Conservation (phyloP, 2,113 vertebrate species). For the Recurvirostra avosetta region DNA sequence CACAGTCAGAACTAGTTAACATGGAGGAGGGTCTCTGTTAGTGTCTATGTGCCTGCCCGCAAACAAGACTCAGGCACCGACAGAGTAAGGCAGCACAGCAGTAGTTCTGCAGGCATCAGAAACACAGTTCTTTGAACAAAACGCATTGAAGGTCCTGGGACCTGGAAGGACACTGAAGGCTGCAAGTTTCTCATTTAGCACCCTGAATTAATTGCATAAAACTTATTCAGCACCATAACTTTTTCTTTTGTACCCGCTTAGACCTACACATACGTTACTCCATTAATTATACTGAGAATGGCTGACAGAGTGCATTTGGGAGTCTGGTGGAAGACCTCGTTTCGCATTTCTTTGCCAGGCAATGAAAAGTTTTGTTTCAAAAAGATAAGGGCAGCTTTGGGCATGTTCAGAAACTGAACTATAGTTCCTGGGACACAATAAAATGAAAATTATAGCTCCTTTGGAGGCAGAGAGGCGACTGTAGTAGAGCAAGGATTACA, state of each 20-base stretch:
- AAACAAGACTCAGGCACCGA: neutral
- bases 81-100: neutral
- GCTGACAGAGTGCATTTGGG: neutral
- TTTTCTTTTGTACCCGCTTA: neutral
- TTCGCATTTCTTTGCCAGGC: neutral
- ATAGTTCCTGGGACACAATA: neutral
- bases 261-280: neutral
- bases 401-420: neutral
- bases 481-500: neutral
- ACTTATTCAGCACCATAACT: neutral
- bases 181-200: neutral
- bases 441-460: neutral
- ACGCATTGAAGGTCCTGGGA: neutral
- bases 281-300: neutral
- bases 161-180: neutral
- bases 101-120: neutral
- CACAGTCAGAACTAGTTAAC: neutral
- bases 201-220: neutral
- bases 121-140: neutral
- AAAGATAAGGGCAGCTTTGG: neutral
- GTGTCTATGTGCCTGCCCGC: rapidly evolving
- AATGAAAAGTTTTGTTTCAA: neutral
- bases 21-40: neutral
- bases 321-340: neutral
- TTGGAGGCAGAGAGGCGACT: neutral